Percentiles rank a stretch among this genome's conserved stretches.
These are phyloP conservation scores for Antheraea pernyi DNA, from an alignment of 1,140 invertebrate species.

Conservation along the genomic window DNA sequence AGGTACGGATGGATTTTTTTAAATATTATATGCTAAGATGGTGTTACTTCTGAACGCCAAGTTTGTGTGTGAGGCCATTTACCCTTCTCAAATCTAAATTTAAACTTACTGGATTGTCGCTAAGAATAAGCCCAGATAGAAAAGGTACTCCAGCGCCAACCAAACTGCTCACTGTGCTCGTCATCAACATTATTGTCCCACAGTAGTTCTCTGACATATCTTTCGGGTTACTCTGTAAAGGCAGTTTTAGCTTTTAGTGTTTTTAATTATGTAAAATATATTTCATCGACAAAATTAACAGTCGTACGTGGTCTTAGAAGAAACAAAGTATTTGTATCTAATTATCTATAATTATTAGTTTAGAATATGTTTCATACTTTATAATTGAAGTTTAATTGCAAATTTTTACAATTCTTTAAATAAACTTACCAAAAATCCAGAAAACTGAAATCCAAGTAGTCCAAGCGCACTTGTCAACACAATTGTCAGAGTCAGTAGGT, in stretches of 20 bases:
- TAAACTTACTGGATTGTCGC: conserved; percentile 21
- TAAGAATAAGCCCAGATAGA: conserved; percentile 38
- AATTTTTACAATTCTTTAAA: no score
- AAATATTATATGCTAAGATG: no score
- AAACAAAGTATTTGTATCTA: no score
- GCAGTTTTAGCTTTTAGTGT: neutral
- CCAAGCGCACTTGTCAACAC: conserved; percentile 37
- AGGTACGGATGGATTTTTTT: no score
- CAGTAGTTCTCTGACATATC: conserved; percentile 56
- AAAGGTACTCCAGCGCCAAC: conserved; percentile 41
- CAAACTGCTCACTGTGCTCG: conserved; percentile 37
- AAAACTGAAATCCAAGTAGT: conserved; percentile 48
- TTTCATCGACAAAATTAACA: no score
- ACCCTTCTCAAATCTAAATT: neutral
- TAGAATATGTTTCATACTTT: no score
- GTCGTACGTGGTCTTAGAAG: no score
- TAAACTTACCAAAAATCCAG: conserved; percentile 54
- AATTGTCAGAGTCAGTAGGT: conserved; percentile 33
- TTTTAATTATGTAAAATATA: no score
- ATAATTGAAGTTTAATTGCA: no score
- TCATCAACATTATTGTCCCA: conserved; percentile 43
- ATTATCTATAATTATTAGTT: no score
- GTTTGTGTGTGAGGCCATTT: no score
- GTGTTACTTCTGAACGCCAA: no score
- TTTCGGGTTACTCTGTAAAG: conserved; percentile 47